Percentiles rank a stretch among this genome's conserved stretches.
Evolutionary conservation across 2,113 vertebrate genomes (phyloP).

Genomic region (Rallus limicola): DNA sequence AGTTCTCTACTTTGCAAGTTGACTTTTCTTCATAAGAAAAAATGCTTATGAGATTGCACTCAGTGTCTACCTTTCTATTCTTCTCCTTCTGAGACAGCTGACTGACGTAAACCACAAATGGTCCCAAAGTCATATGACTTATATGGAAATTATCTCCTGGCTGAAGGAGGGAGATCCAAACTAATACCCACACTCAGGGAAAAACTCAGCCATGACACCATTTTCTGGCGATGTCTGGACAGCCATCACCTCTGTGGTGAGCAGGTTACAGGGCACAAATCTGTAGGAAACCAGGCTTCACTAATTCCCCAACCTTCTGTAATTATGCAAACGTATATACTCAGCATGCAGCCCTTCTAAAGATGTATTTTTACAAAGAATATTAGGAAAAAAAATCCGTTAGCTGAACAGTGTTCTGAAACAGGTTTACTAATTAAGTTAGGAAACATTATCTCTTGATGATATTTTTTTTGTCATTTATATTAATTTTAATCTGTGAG

Average conservation of each 20-base stretch:
- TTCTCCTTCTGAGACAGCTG: neutral
- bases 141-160: neutral
- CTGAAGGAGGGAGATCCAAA: neutral
- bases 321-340: neutral
- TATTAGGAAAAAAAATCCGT: neutral
- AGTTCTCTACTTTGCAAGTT: neutral
- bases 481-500: conserved; percentile 49
- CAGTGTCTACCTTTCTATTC: neutral
- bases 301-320: neutral
- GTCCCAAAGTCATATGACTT: neutral
- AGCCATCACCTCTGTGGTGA: neutral
- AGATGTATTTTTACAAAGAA: neutral
- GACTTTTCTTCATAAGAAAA: neutral
- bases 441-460: conserved; percentile 48
- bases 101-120: neutral
- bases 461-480: conserved; percentile 51
- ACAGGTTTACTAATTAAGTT: conserved; percentile 8
- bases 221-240: neutral
- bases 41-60: neutral
- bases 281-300: neutral
- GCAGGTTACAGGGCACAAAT: neutral
- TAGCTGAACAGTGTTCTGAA: neutral
- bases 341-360: neutral
- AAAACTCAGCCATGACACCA: accelerated
- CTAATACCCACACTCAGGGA: neutral